Conservation (phyloP, 2,797 vertebrate genomes). For the Tokudaia muenninki region DNA sequence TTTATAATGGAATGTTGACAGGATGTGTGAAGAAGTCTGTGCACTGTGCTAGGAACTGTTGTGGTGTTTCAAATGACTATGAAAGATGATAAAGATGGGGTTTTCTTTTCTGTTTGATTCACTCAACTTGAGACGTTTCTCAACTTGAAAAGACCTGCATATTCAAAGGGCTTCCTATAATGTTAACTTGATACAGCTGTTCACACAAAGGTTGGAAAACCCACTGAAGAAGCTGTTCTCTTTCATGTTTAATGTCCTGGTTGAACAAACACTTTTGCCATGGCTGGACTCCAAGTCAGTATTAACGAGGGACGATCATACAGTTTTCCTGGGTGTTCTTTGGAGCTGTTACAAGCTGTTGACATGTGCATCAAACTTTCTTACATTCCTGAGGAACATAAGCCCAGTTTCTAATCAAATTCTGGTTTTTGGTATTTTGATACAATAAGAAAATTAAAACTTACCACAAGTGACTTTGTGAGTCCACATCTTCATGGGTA, state of each 20-base stretch:
- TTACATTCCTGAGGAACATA: neutral
- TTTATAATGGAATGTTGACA: neutral
- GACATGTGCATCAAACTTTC: neutral
- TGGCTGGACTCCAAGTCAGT: neutral
- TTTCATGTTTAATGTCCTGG: neutral
- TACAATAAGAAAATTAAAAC: conserved; percentile 14
- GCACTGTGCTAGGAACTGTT: neutral
- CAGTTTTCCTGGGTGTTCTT: neutral
- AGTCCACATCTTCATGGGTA: neutral
- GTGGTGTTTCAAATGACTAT: neutral
- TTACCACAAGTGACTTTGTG: neutral
- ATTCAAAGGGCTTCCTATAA: conserved; percentile 6
- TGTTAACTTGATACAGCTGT: conserved; percentile 53
- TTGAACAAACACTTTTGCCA: neutral
- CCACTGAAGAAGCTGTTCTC: neutral
- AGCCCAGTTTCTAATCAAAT: neutral
- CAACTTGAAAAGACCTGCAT: conserved; percentile 23
- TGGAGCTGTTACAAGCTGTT: neutral
- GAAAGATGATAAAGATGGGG: neutral
- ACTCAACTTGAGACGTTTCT: conserved; percentile 58
- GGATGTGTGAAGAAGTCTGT: neutral
- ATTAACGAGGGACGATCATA: neutral
- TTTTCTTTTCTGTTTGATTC: conserved; percentile 53
- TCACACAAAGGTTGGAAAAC: neutral
- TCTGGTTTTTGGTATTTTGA: neutral